phyloP scores from a whole-genome alignment of 2,113 vertebrate genomes.

The Indri indri region DNA sequence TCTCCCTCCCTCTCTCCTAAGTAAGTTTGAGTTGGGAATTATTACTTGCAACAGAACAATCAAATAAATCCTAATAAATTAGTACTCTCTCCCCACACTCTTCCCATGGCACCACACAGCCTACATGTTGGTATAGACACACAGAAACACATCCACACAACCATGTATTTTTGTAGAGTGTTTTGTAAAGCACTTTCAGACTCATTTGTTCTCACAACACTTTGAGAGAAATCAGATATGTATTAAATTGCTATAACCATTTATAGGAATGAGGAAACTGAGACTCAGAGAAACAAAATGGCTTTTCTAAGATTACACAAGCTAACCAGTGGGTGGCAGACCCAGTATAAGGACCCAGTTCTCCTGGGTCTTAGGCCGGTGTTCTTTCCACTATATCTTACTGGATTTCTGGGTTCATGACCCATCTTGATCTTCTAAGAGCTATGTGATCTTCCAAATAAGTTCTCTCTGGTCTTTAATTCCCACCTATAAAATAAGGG shows the following conservation, averaged over 20 bases:
- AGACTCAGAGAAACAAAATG: background rate
- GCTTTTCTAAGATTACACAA: background rate
- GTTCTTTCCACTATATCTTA: background rate
- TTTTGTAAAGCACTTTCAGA: background rate
- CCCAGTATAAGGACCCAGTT: background rate
- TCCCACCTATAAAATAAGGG: background rate
- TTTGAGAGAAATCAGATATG: background rate
- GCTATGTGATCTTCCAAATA: background rate
- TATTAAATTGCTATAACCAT: background rate
- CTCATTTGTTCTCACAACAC: background rate
- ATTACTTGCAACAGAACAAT: background rate
- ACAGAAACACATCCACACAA: background rate
- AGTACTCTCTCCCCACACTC: background rate
- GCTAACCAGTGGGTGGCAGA: background rate
- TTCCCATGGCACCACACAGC: background rate
- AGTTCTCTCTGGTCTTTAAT: background rate
- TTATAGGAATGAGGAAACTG: background rate
- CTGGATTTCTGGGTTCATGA: background rate
- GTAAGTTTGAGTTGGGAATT: background rate
- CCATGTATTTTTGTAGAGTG: background rate
- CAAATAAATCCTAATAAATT: background rate
- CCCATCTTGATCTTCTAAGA: background rate
- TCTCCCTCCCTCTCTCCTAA: background rate
- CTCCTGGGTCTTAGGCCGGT: background rate
- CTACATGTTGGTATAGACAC: background rate